phyloP scores from a whole-genome alignment of 2,797 vertebrate species.

The Chiroxiphia lanceolata region DNA sequence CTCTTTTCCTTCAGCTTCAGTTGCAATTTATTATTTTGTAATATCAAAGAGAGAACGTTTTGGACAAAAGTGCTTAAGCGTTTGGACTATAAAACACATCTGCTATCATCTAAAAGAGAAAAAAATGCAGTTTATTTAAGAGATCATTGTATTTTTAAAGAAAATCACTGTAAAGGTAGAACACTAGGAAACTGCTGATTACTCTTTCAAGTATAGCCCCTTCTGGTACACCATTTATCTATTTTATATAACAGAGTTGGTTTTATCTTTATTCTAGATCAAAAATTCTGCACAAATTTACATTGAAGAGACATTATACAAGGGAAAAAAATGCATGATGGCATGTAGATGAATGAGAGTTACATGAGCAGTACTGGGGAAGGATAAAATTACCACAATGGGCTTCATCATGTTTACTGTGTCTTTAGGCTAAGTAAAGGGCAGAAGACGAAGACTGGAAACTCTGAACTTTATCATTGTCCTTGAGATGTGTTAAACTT shows the following conservation, averaged over 20 bases:
- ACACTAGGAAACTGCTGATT: not conserved
- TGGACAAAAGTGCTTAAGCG: not conserved
- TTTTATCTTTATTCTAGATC: not conserved
- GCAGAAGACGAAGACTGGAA: not conserved
- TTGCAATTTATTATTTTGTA: not conserved
- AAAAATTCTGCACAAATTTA: not conserved
- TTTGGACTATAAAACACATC: not conserved
- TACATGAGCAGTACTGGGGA: not conserved
- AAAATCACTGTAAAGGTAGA: not conserved
- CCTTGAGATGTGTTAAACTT: not conserved
- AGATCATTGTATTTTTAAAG: not conserved
- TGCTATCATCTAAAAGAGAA: not conserved
- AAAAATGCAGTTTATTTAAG: not conserved
- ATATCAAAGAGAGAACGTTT: not conserved
- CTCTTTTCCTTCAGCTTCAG: not conserved
- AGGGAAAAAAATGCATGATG: not conserved
- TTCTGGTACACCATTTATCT: not conserved
- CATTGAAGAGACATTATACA: not conserved
- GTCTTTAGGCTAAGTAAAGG: not conserved
- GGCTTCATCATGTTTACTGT: not conserved
- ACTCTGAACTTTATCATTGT: not conserved
- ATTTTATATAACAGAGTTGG: not conserved
- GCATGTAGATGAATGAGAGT: not conserved
- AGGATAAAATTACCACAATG: not conserved
- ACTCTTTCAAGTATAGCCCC: not conserved